A percentile compares a stretch with the other conserved stretches of the same genome.
phyloP scores from a whole-genome alignment of 2,888 invertebrate species.

The Sesia bembeciformis region DNA sequence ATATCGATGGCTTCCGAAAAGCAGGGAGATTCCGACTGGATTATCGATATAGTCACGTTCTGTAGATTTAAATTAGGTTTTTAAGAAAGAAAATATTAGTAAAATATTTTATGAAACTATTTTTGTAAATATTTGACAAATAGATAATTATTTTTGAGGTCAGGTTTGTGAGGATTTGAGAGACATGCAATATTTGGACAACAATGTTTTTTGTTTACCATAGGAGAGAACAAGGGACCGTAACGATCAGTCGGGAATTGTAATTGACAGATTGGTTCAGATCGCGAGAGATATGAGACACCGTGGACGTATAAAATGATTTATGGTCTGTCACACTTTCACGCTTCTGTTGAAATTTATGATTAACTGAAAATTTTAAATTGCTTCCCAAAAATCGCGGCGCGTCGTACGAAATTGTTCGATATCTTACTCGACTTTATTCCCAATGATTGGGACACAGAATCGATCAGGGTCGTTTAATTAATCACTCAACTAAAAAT shows the following conservation, averaged over 20 bases:
- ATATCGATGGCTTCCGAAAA: constrained; percentile 17
- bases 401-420: not conserved
- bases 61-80: constrained; percentile 33
- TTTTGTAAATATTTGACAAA: constrained; percentile 52
- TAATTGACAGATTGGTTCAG: constrained; percentile 50
- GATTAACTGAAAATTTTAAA: constrained; percentile 9
- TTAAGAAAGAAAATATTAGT: constrained; percentile 44
- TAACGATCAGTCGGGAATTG: constrained; percentile 12
- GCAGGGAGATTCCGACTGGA: constrained; percentile 27
- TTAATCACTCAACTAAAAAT: constrained; percentile 49
- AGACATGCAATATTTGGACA: constrained; percentile 7
- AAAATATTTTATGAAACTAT: constrained; percentile 55
- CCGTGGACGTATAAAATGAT: constrained; percentile 31
- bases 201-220: not conserved
- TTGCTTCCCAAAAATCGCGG: not conserved
- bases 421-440: not conserved
- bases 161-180: constrained; percentile 40
- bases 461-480: constrained; percentile 37
- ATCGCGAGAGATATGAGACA: constrained; percentile 30
- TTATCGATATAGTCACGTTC: constrained; percentile 60
- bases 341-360: constrained; percentile 28
- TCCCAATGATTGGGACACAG: constrained; percentile 21
- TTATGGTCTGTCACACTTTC: constrained; percentile 32
- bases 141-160: constrained; percentile 18
- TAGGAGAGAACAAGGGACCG: not conserved